These are phyloP conservation scores for Lagopus leucura DNA, from an alignment of 2,113 vertebrate genomes.

Conservation along the genomic window DNA sequence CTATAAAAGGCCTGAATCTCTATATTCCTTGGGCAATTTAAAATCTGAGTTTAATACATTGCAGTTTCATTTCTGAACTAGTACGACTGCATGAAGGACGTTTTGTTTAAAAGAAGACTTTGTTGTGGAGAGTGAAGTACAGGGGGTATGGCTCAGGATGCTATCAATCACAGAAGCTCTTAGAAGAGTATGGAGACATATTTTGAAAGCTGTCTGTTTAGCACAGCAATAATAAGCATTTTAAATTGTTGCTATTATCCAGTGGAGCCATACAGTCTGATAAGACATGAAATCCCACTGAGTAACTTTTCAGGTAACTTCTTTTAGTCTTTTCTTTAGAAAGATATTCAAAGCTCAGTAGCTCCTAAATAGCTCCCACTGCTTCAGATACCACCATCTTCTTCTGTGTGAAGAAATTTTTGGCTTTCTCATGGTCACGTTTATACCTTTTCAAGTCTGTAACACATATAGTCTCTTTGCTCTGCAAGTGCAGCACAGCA, in stretches of 20 bases:
- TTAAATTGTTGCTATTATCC: background rate
- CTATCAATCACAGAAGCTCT: background rate
- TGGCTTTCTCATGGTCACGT: background rate
- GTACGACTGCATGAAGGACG: background rate
- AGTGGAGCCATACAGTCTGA: background rate
- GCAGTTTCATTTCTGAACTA: conserved; percentile 1
- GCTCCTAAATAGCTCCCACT: background rate
- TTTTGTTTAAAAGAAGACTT: background rate
- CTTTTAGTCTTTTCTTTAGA: background rate
- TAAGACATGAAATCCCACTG: background rate
- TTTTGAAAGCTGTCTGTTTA: background rate
- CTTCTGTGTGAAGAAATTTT: background rate
- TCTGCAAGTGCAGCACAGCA: background rate
- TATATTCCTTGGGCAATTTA: background rate
- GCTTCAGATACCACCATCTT: accelerated
- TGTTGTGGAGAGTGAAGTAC: background rate
- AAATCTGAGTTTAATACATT: conserved; percentile 9
- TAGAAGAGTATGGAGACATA: background rate
- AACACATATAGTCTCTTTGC: background rate
- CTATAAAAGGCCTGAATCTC: background rate
- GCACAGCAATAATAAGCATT: background rate
- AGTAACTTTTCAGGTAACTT: background rate
- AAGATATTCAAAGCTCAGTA: background rate
- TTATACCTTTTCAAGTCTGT: background rate
- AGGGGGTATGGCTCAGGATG: background rate